Percentiles rank a stretch among this genome's conserved stretches.
These are phyloP conservation scores for Drosophila prolongata DNA, from an alignment of 2,888 invertebrate species.

Conservation along the genomic window DNA sequence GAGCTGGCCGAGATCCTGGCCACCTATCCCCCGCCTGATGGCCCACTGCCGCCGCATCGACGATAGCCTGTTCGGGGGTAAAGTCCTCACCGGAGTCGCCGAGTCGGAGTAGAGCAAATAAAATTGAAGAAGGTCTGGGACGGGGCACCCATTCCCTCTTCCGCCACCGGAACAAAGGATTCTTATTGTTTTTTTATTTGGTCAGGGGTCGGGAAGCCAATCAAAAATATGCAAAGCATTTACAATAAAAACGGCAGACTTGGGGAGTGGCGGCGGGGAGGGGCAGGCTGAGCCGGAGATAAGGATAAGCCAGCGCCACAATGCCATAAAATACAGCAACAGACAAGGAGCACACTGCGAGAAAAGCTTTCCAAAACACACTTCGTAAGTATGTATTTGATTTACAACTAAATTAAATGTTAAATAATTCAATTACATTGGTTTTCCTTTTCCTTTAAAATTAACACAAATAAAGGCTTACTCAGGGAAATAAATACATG, in stretches of 20 bases:
- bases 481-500: no score
- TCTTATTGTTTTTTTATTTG: conserved; percentile 38
- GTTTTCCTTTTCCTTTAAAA: no score
- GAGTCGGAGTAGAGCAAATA: conserved; percentile 5
- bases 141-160: not conserved
- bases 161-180: conserved; percentile 19
- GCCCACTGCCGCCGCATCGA: conserved; percentile 40
- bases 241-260: conserved; percentile 63
- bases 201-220: conserved; percentile 49
- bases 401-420: no score
- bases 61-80: conserved; percentile 16
- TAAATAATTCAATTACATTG: no score
- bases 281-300: conserved; percentile 25
- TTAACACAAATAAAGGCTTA: no score
- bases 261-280: not conserved
- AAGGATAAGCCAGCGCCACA: conserved; percentile 55
- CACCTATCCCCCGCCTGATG: conserved; percentile 29
- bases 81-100: conserved; percentile 12
- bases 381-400: no score
- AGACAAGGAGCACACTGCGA: conserved; percentile 18
- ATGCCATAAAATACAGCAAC: conserved; percentile 47
- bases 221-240: conserved; percentile 77
- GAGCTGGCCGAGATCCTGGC: conserved; percentile 25
- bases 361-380: not conserved
- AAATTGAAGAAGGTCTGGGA: conserved; percentile 12